phyloP scores from a whole-genome alignment of 1,140 invertebrate genomes.

The Musca vetustissima region DNA sequence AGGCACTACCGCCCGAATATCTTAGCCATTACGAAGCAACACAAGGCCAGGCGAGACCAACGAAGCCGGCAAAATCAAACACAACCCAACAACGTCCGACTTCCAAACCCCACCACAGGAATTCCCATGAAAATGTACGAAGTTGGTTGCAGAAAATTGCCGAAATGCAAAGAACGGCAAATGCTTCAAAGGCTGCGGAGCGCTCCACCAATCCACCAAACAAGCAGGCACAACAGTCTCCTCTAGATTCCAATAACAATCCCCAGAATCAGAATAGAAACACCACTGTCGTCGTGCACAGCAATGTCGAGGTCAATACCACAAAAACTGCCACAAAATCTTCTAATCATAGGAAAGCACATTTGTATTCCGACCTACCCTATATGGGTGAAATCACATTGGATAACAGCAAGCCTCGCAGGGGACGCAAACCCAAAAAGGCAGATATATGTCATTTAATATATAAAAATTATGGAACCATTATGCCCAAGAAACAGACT shows the following conservation, averaged over 20 bases:
- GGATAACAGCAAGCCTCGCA: constrained; percentile 79
- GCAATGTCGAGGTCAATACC: neutral
- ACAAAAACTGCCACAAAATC: neutral
- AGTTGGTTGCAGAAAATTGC: constrained; percentile 73
- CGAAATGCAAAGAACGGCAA: constrained; percentile 62
- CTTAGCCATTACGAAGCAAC: constrained; percentile 77
- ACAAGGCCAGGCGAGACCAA: constrained; percentile 56
- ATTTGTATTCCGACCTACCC: constrained; percentile 80
- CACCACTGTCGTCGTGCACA: too few species aligned
- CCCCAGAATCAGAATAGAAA: constrained; percentile 4
- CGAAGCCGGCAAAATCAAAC: constrained; percentile 1
- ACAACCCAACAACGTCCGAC: constrained; percentile 29
- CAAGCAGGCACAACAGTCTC: neutral
- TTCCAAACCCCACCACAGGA: constrained; percentile 32
- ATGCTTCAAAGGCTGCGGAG: neutral
- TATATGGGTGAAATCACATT: constrained; percentile 90
- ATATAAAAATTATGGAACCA: constrained; percentile 86
- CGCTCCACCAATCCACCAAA: neutral
- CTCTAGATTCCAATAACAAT: constrained; percentile 25
- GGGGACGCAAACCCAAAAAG: constrained; percentile 85
- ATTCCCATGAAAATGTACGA: constrained; percentile 65
- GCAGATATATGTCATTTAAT: constrained; percentile 89
- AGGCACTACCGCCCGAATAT: constrained; percentile 76
- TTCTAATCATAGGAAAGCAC: constrained; percentile 43
- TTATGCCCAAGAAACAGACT: constrained; percentile 61